Base-by-base conservation (phyloP, 2,888 invertebrate species). In the Heliconius ethilla region DNA sequence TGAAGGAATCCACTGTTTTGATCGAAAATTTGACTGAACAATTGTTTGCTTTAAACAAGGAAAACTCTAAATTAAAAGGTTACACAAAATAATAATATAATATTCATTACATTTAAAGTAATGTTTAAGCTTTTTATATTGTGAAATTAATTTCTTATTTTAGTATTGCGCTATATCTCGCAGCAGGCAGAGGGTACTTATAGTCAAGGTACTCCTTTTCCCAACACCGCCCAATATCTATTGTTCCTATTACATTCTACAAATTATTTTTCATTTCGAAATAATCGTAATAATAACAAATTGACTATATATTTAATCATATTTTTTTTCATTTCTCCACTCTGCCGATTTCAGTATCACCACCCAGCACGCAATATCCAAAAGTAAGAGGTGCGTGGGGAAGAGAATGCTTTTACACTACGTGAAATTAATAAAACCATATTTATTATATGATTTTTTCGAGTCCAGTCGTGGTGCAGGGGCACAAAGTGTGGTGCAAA, bases 1-100 rank as follows among this genome's bases (percentile, higher is more conserved):
- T 98, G 85, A 93, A 95, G 67, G 96, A 96, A 86, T 97, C 97
- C 2, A 97, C 96, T 3, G 92, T 95, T 75, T 95, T 96, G 82
- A 96, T 98, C 85, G 96, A 96, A 83, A 94, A 95, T 83, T 94
- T 97, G 85, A 96, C 97, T 0, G 95, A 96, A 79, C 96, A 97
- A 85, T 92, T 97, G 55, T 85, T 89, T 78, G 80, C 83, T 45
- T 82, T 91, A 15, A 93, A 88, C 75, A 87, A 86, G 59, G 92
- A 93, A 83, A 87, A 85, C 73, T 82, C 84, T 59, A 86, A 88
- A 55, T 80, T 94, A 69, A 94, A 92, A 91, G 93, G 94, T 93
- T 85, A 45, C 10, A 63, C 6, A 69, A 69, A 66, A 29, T 33
- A 33, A 22, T 66, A 33, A 22, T 33, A 29, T 25, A 27, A 63